A percentile compares a stretch with the other conserved stretches of the same genome.
phyloP scores from a whole-genome alignment of 2,888 invertebrate genomes.

The Adela reaumurella region DNA sequence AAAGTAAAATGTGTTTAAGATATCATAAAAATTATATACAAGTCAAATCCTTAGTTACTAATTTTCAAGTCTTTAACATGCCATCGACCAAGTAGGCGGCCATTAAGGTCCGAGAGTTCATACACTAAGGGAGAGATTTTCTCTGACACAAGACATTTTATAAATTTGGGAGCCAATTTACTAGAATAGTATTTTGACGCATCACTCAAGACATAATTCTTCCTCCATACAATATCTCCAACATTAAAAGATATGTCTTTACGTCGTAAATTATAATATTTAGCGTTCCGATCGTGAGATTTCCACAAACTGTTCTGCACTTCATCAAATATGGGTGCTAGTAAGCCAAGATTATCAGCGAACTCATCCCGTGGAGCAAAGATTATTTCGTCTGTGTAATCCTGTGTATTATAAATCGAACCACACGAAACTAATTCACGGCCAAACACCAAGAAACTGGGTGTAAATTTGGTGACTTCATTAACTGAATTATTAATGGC shows the following conservation, averaged over 20 bases:
- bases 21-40: no score
- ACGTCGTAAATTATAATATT: constrained; percentile 10
- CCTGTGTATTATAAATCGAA: constrained; percentile 6
- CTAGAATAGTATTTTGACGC: background rate
- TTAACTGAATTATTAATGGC: constrained; percentile 14
- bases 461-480: constrained; percentile 13
- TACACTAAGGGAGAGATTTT: constrained; percentile 5
- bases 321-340: constrained; percentile 9
- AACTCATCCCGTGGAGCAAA: constrained; percentile 11
- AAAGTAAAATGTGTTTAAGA: no score
- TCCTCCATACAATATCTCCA: constrained; percentile 7
- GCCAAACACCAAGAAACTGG: constrained; percentile 11
- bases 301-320: constrained; percentile 9
- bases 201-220: no score
- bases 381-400: constrained; percentile 5
- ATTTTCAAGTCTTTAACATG: no score
- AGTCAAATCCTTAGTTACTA: no score
- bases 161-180: constrained; percentile 5
- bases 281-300: constrained; percentile 10
- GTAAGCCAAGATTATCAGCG: constrained; percentile 10
- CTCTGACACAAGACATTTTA: background rate
- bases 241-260: constrained; percentile 11
- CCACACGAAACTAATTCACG: constrained; percentile 12
- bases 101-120: background rate
- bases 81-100: no score